These are phyloP conservation scores for Metalampra italica DNA, from an alignment of 2,888 invertebrate genomes.

Conservation along the genomic window DNA sequence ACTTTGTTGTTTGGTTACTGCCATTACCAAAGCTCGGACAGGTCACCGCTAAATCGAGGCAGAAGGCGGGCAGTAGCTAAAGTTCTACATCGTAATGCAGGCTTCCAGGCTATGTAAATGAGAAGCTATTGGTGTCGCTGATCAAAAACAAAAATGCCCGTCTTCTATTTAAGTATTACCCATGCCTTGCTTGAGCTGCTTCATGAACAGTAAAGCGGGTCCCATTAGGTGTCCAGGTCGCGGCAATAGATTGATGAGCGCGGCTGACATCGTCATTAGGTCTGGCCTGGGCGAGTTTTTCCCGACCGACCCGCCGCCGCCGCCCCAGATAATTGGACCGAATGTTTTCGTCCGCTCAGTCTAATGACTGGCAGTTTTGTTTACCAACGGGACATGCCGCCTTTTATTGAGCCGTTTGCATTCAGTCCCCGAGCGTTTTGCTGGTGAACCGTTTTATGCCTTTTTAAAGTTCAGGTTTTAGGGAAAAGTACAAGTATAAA, in stretches of 20 bases:
- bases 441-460: slow-evolving; percentile 43
- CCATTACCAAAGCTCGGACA: too few relatives aligned
- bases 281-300: slow-evolving; percentile 54
- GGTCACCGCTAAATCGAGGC: too few relatives aligned
- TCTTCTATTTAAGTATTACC: too few relatives aligned
- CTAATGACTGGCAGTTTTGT: slow-evolving; percentile 75
- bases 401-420: slow-evolving; percentile 68
- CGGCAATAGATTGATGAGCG: slow-evolving; percentile 65
- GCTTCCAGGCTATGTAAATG: background rate
- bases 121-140: background rate
- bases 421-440: slow-evolving; percentile 44
- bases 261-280: slow-evolving; percentile 71
- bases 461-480: slow-evolving; percentile 30
- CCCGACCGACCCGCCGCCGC: slow-evolving; percentile 30
- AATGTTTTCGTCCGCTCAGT: slow-evolving; percentile 66
- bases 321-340: slow-evolving; percentile 65
- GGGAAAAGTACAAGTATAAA: background rate
- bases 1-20: too few relatives aligned
- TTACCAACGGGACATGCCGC: slow-evolving; percentile 62
- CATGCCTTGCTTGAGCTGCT: background rate
- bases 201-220: background rate
- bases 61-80: background rate
- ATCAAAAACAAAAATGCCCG: too few relatives aligned
- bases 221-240: slow-evolving; percentile 22
- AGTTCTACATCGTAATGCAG: background rate